Evolutionary conservation across 2,797 vertebrate genomes (phyloP), one percentile per base, ranked within the genome.

Genomic region (Poeciliopsis presidionis): DNA sequence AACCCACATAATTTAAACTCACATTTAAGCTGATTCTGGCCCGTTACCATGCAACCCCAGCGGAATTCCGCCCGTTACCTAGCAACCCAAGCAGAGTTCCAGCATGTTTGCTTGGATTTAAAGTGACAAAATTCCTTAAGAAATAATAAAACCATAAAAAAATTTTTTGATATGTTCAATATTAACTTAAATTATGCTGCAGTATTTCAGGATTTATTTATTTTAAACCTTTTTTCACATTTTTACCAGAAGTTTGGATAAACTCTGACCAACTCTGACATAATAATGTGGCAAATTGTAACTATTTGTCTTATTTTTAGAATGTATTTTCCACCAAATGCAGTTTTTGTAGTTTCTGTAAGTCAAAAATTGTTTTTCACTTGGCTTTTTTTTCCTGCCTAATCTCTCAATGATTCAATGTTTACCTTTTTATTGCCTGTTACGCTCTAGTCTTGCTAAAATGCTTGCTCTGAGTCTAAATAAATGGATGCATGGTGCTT

Each of bases 401-500:
- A 59, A 59, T 12, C 49, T 73, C 11, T 4, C 25, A 25, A 49
- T 33, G 53, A 57, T 51, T 57, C 20, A 13, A 9, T 53, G 14
- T 16, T 30, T 65, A 30, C 11, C 16, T 73, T 30, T 39, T 46
- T 2, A 16, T 28, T 51, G 65, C 78, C 59, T 74, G 41, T 76
- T 63, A 33, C 9, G 41, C 20, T 65, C 6, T 81, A 63, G 39
- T 55, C 36, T 28, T 1, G n/a, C 41, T 61, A 36, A 63, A 59
- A 74, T 39, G 33, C 20, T 69, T n/a, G 41, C 70, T 59, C 76
- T 75, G 49, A 72, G 79, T 73, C 78, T 74, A 82, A 76, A 36
- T 86, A 87, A 84, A 81, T 79, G 83, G 81, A 87, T 84, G 76
- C 78, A 72, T 36, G 75, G 73, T 79, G 75, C 75, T 92, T 90